Conservation (phyloP, 2,888 invertebrate genomes). For the Tromatobia lineatoria region DNA sequence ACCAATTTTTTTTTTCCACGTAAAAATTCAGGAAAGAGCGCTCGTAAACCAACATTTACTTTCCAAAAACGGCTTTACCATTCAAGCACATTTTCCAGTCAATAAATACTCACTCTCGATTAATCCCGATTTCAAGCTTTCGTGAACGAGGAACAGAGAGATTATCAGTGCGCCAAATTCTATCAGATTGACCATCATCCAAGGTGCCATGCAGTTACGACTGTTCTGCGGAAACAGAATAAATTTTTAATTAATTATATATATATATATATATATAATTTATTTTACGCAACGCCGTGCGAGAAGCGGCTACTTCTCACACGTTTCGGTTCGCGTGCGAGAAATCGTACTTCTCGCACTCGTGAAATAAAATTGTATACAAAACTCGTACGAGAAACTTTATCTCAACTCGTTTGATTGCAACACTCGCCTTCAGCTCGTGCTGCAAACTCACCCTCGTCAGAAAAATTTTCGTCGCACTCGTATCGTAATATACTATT, state of each 20-base stretch:
- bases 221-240: slow-evolving; percentile 80
- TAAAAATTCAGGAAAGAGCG: not conserved
- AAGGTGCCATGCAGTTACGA: slow-evolving; percentile 84
- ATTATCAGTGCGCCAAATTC: slow-evolving; percentile 82
- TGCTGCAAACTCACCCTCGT: no score
- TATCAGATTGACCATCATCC: slow-evolving; percentile 84
- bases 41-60: no score
- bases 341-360: no score
- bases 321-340: no score
- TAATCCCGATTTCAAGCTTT: slow-evolving; percentile 73
- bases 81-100: not conserved
- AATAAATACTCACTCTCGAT: slow-evolving; percentile 77
- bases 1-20: not conserved
- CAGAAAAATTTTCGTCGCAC: no score
- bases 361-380: no score
- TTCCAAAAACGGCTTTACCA: no score
- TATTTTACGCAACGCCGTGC: no score
- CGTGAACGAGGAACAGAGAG: slow-evolving; percentile 80
- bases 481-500: not conserved
- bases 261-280: slow-evolving; percentile 1
- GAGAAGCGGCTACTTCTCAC: no score
- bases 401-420: no score
- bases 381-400: no score
- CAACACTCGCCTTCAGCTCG: no score
- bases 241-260: not conserved